Evolutionary conservation across 2,113 vertebrate species (phyloP).

Genomic region (Ginglymostoma cirratum): DNA sequence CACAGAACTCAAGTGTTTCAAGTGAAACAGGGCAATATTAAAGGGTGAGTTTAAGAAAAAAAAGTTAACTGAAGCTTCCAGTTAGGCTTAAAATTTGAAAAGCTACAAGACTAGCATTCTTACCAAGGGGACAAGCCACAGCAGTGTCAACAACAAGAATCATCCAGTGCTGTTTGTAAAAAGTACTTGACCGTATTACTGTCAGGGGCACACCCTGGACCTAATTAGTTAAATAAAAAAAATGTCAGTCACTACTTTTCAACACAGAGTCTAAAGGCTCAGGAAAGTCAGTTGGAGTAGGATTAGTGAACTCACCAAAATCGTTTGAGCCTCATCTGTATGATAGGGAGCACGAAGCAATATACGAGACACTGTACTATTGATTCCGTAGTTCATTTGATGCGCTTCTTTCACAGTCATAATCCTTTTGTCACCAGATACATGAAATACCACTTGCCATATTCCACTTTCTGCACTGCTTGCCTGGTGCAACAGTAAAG

Average conservation of each 20-base stretch:
- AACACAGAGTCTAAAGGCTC: background rate
- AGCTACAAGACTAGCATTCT: background rate
- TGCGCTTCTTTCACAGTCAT: slow-evolving; percentile 46
- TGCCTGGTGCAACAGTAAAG: slow-evolving; percentile 39
- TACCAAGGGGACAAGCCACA: slow-evolving; percentile 56
- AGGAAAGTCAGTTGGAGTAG: background rate
- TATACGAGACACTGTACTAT: slow-evolving; percentile 44
- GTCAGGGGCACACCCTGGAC: slow-evolving; percentile 62
- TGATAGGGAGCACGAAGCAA: slow-evolving; percentile 47
- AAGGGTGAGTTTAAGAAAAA: too few relatives aligned
- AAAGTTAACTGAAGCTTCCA: background rate
- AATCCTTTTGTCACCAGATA: slow-evolving; percentile 41
- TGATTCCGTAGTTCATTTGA: slow-evolving; percentile 49
- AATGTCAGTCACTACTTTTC: background rate
- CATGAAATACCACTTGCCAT: slow-evolving; percentile 52
- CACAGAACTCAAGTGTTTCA: too few relatives aligned
- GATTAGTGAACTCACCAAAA: slow-evolving; percentile 40
- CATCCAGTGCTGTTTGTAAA: slow-evolving; percentile 58
- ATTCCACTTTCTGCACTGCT: slow-evolving; percentile 40
- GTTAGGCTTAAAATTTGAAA: background rate
- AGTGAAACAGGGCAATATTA: too few relatives aligned
- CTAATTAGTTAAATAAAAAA: slow-evolving; percentile 46
- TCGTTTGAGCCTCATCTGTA: slow-evolving; percentile 41
- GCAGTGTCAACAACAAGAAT: slow-evolving; percentile 53
- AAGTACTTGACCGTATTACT: slow-evolving; percentile 57